phyloP scores from a whole-genome alignment of 2,888 invertebrate genomes.

The Atrina japonica region DNA sequence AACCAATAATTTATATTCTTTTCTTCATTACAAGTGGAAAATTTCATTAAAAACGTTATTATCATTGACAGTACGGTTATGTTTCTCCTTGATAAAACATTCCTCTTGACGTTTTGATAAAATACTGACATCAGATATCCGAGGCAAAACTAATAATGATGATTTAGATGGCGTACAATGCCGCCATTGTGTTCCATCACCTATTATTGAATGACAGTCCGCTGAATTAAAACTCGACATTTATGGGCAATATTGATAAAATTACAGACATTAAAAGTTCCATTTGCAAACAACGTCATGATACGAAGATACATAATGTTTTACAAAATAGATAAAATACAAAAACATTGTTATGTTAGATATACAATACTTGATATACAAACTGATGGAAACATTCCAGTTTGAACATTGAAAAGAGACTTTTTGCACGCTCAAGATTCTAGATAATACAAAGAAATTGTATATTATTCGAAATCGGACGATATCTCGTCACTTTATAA shows the following conservation, averaged over 20 bases:
- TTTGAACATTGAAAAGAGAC: no score
- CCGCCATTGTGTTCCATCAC: conserved; percentile 18
- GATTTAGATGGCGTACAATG: conserved; percentile 31
- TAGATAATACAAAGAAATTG: no score
- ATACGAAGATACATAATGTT: conserved; percentile 10
- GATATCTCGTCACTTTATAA: no score
- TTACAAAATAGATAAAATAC: neutral
- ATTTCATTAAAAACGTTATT: conserved; percentile 19
- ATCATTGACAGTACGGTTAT: conserved; percentile 22
- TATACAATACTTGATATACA: neutral
- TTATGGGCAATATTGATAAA: conserved; percentile 37
- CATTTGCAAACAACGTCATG: conserved; percentile 21
- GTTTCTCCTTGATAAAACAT: conserved; percentile 37
- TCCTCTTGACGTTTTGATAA: conserved; percentile 37
- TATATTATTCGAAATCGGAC: no score
- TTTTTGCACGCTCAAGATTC: no score
- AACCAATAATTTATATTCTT: conserved; percentile 14
- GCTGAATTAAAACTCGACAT: conserved; percentile 31
- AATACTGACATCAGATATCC: conserved; percentile 30
- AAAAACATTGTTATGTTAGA: neutral
- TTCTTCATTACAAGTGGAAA: conserved; percentile 24
- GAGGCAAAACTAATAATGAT: conserved; percentile 37
- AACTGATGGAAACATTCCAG: neutral
- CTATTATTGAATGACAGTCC: conserved; percentile 12
- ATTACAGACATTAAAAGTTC: conserved; percentile 30